Evolutionary conservation across 2,797 vertebrate species (phyloP), one percentile per base, ranked within the genome.

Genomic region (Channallabes apus): DNA sequence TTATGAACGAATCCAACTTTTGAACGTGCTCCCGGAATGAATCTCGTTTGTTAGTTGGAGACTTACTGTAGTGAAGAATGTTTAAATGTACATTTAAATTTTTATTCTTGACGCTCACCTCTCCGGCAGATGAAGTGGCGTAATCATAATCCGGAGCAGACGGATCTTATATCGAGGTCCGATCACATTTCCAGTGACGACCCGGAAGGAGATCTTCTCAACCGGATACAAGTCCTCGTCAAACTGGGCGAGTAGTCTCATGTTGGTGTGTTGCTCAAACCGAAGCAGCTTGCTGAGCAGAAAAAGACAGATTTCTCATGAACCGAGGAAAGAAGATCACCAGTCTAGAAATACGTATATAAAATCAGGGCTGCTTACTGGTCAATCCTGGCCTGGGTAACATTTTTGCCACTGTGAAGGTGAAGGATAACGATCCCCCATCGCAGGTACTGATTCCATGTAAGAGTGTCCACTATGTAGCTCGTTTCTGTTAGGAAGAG

Each of bases 371-470:
- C 18, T 68, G 93, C 95, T 93, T 86, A 96, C 95, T 93, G 93
- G 88, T 95, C 94, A 3, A 95, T 88, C n/a, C 91, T 91, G 12
- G 93, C 83, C 86, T 95, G 95, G 0, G 91, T 93, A 67, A 91
- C 76, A 83, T 65, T 93, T 75, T 90, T 93, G 41, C 94, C 93
- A 0, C 89, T 94, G 91, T 95, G 91, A 58, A 96, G 91, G 3
- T 93, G 92, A 85, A 96, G 92, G 88, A 92, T 91, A 80, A 95
- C 91, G 1, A 94, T 89, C 0, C 94, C 95, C 95, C 95, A 96
- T 69, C 95, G 94, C 1, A 94, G 92, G 86, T 94, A 95, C 92
- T 95, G 94, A 91, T 96, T 96, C 95, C 95, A 96, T 4, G 95
- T 96, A 61, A 95, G 94, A 85, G 95, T 92, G 92, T 96, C 95